phyloP scores from a whole-genome alignment of 2,797 vertebrate species.

The Darevskia nairensis region DNA sequence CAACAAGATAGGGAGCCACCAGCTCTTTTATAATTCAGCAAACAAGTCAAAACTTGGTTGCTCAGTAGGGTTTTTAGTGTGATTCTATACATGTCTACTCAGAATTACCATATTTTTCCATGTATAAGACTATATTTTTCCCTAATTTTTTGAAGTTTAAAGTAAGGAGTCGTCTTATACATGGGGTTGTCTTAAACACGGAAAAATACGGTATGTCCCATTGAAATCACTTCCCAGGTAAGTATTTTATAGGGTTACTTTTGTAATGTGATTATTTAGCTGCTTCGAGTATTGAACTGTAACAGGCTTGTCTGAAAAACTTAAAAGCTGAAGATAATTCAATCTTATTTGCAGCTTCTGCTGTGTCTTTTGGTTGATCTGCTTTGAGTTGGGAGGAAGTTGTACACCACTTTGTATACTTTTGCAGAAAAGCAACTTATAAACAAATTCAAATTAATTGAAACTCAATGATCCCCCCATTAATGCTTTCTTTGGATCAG shows the following conservation, averaged over 20 bases:
- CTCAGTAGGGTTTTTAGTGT: neutral
- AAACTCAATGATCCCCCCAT: neutral
- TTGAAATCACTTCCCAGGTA: neutral
- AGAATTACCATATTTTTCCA: neutral
- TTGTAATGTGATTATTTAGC: neutral
- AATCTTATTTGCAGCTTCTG: neutral
- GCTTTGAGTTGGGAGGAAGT: no score
- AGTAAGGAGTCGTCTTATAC: no score
- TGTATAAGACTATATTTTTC: no score
- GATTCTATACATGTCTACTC: neutral
- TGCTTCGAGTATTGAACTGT: neutral
- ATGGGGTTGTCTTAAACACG: no score
- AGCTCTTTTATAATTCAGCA: neutral
- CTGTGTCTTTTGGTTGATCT: neutral
- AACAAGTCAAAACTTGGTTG: neutral
- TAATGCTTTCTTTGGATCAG: neutral
- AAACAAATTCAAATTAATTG: neutral
- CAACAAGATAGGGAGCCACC: neutral
- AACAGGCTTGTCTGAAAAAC: neutral
- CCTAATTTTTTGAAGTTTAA: no score
- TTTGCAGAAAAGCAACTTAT: neutral
- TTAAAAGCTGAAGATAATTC: no score
- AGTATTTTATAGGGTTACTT: neutral
- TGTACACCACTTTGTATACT: neutral
- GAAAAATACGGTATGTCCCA: neutral